Evolutionary conservation across 1,140 invertebrate species (phyloP), one percentile per base, ranked within the genome.

Genomic region (Pachypsylla venusta): DNA sequence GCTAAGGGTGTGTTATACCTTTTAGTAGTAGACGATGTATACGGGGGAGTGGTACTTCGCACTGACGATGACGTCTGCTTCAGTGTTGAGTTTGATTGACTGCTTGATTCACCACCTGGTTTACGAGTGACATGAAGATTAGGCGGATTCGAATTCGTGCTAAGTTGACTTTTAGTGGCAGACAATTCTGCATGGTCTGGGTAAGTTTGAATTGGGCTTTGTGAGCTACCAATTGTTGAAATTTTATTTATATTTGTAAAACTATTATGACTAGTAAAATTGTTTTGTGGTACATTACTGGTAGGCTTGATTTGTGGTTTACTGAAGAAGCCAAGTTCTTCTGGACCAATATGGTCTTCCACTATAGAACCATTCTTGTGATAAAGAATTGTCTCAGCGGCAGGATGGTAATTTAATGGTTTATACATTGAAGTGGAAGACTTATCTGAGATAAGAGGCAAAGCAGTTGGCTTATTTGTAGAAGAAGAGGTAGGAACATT

Each of bases 361-460:
- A 73, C 74, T 56, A 69, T 66, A 1, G 77, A 75, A 16, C 81
- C 81, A 60, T 82, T 81, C 64, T 77, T 73, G 64, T 83, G 76
- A 0, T 81, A 60, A 0, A 85, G 64, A 60, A 83, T 75, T 0
- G 83, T 85, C 24, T 87, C 82, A 3, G 80, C 76, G 10, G 71
- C 69, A 26, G 72, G 75, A 60, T 81, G 76, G 64, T 81, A 71
- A 26, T 64, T 22, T 48, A 48, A 22, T 24, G 57, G 57, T 39
- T 57, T 57, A 12, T 26, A 30, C 10, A 57, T 30, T 26, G 25
- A 26, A 19, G 28, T 30, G 13, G 42, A 48, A 48, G 42, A 48
- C 16, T 48, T 48, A 48, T 48, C 54, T 55, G 24, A 26, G 16
- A 40, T 27, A 7, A 25, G 40, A 1, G 56, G 25, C n/a, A 28